Percentiles rank a stretch among this genome's conserved stretches.
phyloP scores from a whole-genome alignment of 2,113 vertebrate species.

The Phalacrocorax brasilianus region DNA sequence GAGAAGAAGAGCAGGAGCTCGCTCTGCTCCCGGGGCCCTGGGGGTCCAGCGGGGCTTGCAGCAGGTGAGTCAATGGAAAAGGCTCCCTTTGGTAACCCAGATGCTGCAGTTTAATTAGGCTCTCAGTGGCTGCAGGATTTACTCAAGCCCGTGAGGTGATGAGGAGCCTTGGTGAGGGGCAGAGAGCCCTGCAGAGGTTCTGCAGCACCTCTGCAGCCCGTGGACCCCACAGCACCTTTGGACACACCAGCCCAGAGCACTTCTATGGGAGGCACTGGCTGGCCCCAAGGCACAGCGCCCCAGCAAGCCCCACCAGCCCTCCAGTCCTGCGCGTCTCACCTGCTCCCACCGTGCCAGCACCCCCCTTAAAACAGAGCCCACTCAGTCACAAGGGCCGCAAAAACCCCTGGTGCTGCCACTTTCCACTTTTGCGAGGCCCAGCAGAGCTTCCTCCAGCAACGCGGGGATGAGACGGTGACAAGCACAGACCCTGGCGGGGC shows the following conservation, averaged over 20 bases:
- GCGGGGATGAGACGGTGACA: background rate
- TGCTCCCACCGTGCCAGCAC: background rate
- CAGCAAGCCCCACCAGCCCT: background rate
- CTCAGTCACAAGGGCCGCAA: background rate
- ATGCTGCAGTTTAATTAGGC: background rate
- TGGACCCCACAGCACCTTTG: background rate
- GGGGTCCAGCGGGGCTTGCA: background rate
- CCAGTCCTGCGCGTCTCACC: background rate
- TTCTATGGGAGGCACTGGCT: no score
- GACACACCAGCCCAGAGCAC: background rate
- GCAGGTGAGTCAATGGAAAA: background rate
- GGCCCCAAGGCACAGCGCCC: background rate
- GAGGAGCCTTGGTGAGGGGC: background rate
- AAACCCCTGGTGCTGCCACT: background rate
- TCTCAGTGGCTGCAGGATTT: background rate
- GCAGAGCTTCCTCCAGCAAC: background rate
- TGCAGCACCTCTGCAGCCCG: background rate
- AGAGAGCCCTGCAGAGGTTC: background rate
- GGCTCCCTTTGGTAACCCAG: background rate
- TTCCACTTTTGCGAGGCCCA: background rate
- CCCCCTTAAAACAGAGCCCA: background rate
- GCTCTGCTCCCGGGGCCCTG: background rate
- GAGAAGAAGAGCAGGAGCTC: background rate
- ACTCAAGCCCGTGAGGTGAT: background rate
- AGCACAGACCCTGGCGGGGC: background rate